Evolutionary conservation across 1,140 invertebrate species (phyloP), one percentile per base, ranked within the genome.

Genomic region (Zaprionus nigranus): DNA sequence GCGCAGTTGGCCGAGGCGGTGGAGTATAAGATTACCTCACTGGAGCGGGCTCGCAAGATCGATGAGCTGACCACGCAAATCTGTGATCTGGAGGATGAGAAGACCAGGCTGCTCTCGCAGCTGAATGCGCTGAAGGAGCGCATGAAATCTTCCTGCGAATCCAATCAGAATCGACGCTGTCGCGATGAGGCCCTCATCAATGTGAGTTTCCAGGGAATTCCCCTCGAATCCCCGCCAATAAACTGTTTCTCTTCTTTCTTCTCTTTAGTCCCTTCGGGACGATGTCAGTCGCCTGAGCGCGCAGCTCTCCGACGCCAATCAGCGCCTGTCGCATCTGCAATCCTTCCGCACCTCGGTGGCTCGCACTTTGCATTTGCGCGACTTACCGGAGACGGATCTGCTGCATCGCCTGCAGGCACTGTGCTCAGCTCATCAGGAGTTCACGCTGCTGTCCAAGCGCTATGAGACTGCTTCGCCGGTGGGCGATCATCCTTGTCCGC

Each of bases 1-100:
- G 94, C 95, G 1, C 96, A 97, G 91, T 92, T 97, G 12, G 95
- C 96, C 0, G 97, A 97, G 92, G 96, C 96, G 0, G 96, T 96
- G 11, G 96, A 97, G 90, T 97, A 96, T 83, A 97, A 97, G 96
- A 96, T 97, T 79, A 95, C 96, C 15, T 95, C 97, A 6, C 82
- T 98, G 74, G 97, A 98, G 92, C 94, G 96, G 22, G 96, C 96
- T 0, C 94, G 96, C 38, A 97, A 97, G 93, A 95, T 97, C 69
- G 97, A 98, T 87, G 97, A 97, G 59, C 93, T 97, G 2, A 96
- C 97, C 78, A 81, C 79, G 24, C 90, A 92, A 53, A 79, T 92
- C 17, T 91, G 90, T 24, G 92, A 92, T 73, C 53, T 92, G 59
- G 92, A 93, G 72, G 85, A 90, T 46, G 92, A 92, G 51, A 92